These are phyloP conservation scores for Patella caerulea DNA, from an alignment of 2,888 invertebrate genomes.

Conservation along the genomic window DNA sequence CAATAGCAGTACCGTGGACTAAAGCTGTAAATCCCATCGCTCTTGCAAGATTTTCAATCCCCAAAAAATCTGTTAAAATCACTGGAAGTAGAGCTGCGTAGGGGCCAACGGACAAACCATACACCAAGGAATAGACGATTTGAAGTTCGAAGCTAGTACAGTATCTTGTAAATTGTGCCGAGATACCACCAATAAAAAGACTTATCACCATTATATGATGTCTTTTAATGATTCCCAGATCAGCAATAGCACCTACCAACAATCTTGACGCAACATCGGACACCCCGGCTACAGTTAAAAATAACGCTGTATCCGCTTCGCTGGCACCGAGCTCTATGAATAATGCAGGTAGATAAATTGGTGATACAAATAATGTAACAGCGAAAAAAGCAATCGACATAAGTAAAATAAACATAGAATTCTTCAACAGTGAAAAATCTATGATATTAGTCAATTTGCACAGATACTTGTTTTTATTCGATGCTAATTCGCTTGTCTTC, in stretches of 20 bases:
- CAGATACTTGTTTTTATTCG: no score
- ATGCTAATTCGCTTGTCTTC: no score
- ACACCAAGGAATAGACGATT: conserved; percentile 38
- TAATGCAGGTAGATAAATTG: neutral
- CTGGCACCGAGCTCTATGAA: conserved; percentile 20
- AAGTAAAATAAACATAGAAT: neutral
- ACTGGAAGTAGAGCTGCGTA: conserved; percentile 45
- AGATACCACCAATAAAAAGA: conserved; percentile 21
- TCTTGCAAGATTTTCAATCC: conserved; percentile 42
- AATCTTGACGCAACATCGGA: conserved; percentile 31
- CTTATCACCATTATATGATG: conserved; percentile 27
- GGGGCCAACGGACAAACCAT: conserved; percentile 44
- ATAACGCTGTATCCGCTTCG: conserved; percentile 20
- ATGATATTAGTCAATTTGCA: neutral
- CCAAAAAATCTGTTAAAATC: conserved; percentile 49
- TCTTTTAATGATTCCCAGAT: conserved; percentile 23
- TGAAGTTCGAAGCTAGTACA: conserved; percentile 36
- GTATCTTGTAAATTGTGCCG: conserved; percentile 17
- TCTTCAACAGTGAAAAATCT: neutral
- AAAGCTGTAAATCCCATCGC: conserved; percentile 42
- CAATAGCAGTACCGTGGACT: conserved; percentile 38
- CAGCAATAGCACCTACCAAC: conserved; percentile 28
- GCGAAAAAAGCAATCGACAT: neutral
- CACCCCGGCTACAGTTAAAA: conserved; percentile 26
- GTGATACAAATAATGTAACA: neutral